Percentiles rank a stretch among this genome's conserved stretches.
These are phyloP conservation scores for Lycodopsis pacificus DNA, from an alignment of 2,797 vertebrate genomes.

Conservation along the genomic window DNA sequence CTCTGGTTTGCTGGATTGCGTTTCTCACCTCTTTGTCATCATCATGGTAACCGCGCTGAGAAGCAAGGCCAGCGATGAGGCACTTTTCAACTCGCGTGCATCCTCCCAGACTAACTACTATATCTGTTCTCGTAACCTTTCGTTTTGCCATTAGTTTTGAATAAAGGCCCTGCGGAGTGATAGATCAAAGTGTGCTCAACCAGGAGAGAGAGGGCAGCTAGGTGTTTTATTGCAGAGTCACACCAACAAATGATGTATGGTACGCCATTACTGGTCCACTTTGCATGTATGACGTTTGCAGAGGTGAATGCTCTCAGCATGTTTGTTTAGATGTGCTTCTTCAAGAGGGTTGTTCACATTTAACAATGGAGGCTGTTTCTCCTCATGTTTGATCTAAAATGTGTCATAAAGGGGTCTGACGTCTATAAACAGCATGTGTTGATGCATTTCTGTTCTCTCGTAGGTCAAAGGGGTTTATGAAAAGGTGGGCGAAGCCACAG, in stretches of 20 bases:
- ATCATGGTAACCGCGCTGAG: slow-evolving; percentile 73
- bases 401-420: not conserved
- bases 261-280: slow-evolving; percentile 38
- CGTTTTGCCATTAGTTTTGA: slow-evolving; percentile 31
- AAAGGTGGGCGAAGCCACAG: slow-evolving; percentile 89
- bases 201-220: not conserved
- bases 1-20: slow-evolving; percentile 59
- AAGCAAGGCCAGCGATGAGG: slow-evolving; percentile 44
- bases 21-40: slow-evolving; percentile 77
- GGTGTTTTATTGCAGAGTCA: slow-evolving; percentile 50
- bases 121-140: slow-evolving; percentile 30
- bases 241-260: slow-evolving; percentile 53
- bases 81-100: slow-evolving; percentile 35
- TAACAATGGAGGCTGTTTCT: not conserved
- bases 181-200: slow-evolving; percentile 28
- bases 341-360: slow-evolving; percentile 6
- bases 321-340: slow-evolving; percentile 2
- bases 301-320: slow-evolving; percentile 4
- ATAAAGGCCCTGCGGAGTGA: not conserved
- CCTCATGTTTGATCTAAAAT: not conserved
- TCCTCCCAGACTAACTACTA: slow-evolving; percentile 29
- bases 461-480: slow-evolving; percentile 87
- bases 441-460: slow-evolving; percentile 13
- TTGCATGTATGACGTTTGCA: slow-evolving; percentile 26
- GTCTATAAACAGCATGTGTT: not conserved